A percentile compares a stretch with the other conserved stretches of the same genome.
These are phyloP conservation scores for Polypterus senegalus DNA, from an alignment of 2,113 vertebrate genomes.

Conservation along the genomic window DNA sequence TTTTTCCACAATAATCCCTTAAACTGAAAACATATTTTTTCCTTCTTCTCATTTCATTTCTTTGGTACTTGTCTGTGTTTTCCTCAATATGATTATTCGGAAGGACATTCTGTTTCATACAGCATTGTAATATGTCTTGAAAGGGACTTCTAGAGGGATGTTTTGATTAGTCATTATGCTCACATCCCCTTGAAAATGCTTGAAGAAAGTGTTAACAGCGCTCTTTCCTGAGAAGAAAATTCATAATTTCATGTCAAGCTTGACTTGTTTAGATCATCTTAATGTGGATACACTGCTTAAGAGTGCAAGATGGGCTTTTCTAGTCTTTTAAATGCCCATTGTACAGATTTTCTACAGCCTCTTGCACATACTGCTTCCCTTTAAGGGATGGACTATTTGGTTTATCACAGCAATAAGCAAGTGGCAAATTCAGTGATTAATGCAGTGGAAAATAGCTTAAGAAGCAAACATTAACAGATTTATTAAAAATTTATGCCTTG, in stretches of 20 bases:
- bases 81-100: background rate
- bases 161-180: background rate
- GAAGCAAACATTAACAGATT: constrained; percentile 7
- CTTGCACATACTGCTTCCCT: background rate
- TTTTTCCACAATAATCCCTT: no score
- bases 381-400: background rate
- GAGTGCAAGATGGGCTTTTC: no score
- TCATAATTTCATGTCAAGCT: background rate
- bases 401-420: constrained; percentile 5
- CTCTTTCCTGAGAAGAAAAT: background rate
- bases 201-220: background rate
- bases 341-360: no score
- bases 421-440: constrained; percentile 20
- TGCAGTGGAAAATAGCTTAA: constrained; percentile 17
- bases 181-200: background rate
- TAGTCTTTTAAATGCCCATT: no score
- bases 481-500: constrained; percentile 23
- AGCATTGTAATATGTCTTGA: background rate
- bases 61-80: no score
- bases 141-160: background rate
- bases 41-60: no score
- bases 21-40: no score
- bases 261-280: background rate
- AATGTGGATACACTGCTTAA: background rate
- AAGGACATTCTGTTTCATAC: background rate